Conservation (phyloP, 1,140 invertebrate species). For the Ceratina calcarata region DNA sequence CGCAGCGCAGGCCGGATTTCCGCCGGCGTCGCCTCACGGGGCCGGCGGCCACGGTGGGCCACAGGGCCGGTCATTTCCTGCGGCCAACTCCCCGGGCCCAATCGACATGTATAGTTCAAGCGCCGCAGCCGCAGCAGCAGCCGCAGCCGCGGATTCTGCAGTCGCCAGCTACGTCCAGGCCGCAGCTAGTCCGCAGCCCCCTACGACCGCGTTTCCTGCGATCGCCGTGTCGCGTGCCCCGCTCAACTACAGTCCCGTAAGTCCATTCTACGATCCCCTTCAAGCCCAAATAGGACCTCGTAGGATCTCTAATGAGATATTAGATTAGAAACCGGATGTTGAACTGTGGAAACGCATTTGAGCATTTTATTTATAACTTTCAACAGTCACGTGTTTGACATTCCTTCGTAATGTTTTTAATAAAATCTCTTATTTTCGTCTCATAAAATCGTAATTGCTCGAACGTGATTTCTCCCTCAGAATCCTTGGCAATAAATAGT, state of each 20-base stretch:
- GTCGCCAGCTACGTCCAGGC: slow-evolving; percentile 94
- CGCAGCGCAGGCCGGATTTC: slow-evolving; percentile 87
- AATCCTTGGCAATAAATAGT: no score
- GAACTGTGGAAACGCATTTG: neutral
- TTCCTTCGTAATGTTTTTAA: no score
- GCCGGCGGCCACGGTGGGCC: slow-evolving; percentile 82
- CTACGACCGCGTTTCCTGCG: slow-evolving; percentile 89
- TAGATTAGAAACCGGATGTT: neutral
- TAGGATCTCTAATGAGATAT: neutral
- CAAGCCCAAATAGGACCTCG: neutral
- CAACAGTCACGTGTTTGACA: no score
- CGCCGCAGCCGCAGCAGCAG: slow-evolving; percentile 86
- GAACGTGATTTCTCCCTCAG: no score
- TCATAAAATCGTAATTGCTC: no score
- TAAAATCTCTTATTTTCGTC: no score
- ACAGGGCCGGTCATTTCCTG: slow-evolving; percentile 89
- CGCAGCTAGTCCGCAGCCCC: slow-evolving; percentile 92
- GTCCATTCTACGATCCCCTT: slow-evolving; percentile 71
- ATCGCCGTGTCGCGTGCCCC: slow-evolving; percentile 94
- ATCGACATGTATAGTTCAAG: slow-evolving; percentile 94
- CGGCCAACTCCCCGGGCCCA: slow-evolving; percentile 92
- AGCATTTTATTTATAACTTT: no score
- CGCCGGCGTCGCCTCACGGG: slow-evolving; percentile 85
- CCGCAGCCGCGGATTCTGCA: slow-evolving; percentile 78
- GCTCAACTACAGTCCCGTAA: slow-evolving; percentile 94